phyloP scores from a whole-genome alignment of 1,140 invertebrate genomes.

The Drosophila fuyamai region DNA sequence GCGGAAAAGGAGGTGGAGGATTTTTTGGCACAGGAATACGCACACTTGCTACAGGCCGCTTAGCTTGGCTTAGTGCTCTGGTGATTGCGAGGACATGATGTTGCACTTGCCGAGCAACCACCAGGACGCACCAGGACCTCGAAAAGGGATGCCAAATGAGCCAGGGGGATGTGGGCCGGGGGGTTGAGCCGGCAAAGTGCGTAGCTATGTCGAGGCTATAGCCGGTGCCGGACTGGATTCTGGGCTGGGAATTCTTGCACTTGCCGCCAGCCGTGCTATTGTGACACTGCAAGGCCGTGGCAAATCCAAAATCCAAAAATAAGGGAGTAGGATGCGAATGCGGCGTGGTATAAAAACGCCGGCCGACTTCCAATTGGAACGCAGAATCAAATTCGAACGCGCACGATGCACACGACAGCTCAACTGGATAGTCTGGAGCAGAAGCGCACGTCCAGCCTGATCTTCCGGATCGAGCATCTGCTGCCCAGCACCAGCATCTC shows the following conservation, averaged over 20 bases:
- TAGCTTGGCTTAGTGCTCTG: constrained; percentile 79
- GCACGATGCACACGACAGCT: constrained; percentile 70
- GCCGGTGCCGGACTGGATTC: constrained; percentile 37
- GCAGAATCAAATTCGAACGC: constrained; percentile 74
- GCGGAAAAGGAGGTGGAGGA: constrained; percentile 2
- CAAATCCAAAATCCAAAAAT: constrained; percentile 72
- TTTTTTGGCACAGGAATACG: constrained; percentile 65
- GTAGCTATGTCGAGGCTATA: constrained; percentile 71
- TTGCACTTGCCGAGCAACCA: constrained; percentile 81
- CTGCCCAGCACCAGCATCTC: constrained; percentile 54
- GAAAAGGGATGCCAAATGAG: constrained; percentile 55
- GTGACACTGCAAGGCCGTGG: constrained; percentile 81
- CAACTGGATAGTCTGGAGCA: constrained; percentile 65
- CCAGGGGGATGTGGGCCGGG: constrained; percentile 14
- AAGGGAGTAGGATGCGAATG: constrained; percentile 50
- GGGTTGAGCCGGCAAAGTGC: constrained; percentile 66
- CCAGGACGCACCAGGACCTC: constrained; percentile 57
- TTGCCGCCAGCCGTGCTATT: constrained; percentile 70
- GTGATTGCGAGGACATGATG: constrained; percentile 77
- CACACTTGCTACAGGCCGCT: constrained; percentile 80
- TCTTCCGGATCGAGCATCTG: constrained; percentile 79
- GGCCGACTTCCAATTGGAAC: constrained; percentile 74
- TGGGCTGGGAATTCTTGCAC: constrained; percentile 84
- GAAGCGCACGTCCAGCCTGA: constrained; percentile 73
- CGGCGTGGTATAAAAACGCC: constrained; percentile 69